phyloP scores from a whole-genome alignment of 2,888 invertebrate genomes.

The Metalampra italica region DNA sequence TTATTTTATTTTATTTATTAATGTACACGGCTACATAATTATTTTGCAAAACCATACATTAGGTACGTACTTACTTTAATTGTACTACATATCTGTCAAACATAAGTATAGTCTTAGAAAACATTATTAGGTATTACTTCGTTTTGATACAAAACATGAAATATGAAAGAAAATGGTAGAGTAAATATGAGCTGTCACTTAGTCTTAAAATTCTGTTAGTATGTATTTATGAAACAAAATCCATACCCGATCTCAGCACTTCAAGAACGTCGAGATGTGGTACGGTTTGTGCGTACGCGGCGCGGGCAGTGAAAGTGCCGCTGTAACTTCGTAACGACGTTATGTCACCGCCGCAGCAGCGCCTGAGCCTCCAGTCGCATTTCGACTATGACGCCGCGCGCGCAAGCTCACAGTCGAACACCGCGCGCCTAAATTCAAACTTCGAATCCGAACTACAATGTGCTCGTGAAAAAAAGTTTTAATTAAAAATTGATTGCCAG shows the following conservation, averaged over 20 bases:
- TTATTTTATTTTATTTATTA: too few species aligned
- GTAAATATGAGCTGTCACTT: too few species aligned
- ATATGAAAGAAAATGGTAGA: too few species aligned
- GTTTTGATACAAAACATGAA: too few species aligned
- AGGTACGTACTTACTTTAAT: too few species aligned
- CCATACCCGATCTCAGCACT: not conserved
- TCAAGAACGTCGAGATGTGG: not conserved
- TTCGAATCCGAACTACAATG: conserved; percentile 18
- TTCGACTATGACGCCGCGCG: conserved; percentile 63
- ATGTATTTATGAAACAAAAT: not conserved
- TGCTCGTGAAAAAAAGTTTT: conserved; percentile 1
- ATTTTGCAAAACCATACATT: too few species aligned
- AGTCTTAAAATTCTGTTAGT: too few species aligned
- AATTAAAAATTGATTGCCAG: conserved; percentile 17
- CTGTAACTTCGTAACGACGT: conserved; percentile 56
- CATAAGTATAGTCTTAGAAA: too few species aligned
- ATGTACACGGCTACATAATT: too few species aligned
- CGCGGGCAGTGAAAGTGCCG: conserved; percentile 64
- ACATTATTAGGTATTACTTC: too few species aligned
- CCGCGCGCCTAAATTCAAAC: conserved; percentile 16
- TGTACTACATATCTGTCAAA: too few species aligned
- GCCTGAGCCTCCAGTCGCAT: conserved; percentile 45
- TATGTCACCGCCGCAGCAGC: conserved; percentile 57
- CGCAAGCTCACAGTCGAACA: conserved; percentile 35
- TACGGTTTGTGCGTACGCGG: conserved; percentile 12